A percentile compares a stretch with the other conserved stretches of the same genome.
These are phyloP conservation scores for Heptranchias perlo DNA, from an alignment of 2,113 vertebrate species.

Conservation along the genomic window DNA sequence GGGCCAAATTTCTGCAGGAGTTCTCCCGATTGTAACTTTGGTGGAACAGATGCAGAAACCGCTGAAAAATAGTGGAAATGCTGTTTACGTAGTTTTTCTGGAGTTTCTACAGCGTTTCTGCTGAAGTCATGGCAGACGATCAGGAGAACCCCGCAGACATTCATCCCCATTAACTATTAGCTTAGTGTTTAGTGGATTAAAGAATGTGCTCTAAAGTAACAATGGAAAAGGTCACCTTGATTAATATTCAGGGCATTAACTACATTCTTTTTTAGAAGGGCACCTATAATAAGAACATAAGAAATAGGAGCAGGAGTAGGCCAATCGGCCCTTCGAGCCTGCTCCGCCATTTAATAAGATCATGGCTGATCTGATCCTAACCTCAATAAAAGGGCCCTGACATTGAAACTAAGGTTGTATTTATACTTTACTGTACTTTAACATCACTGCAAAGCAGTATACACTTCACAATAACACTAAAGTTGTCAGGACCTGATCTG, in stretches of 20 bases:
- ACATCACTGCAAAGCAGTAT: neutral
- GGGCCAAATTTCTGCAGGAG: no score
- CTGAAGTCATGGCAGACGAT: neutral
- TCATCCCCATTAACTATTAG: neutral
- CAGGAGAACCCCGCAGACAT: neutral
- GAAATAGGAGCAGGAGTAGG: no score
- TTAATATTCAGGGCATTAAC: neutral
- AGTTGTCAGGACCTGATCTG: neutral
- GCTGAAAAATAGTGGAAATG: no score
- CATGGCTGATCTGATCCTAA: no score
- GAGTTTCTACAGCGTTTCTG: neutral
- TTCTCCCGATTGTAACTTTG: no score
- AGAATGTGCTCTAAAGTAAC: neutral
- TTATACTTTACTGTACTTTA: neutral
- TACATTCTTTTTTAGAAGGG: neutral
- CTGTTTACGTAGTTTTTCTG: no score
- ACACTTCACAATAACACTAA: neutral
- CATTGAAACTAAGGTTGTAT: neutral
- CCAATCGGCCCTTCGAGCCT: no score
- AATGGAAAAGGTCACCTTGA: neutral
- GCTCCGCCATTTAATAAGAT: no score
- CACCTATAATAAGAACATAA: neutral
- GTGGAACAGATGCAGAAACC: no score
- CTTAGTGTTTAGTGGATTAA: neutral
- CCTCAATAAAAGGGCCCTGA: no score